phyloP scores from a whole-genome alignment of 2,888 invertebrate genomes.

The Drosophila birchii region DNA sequence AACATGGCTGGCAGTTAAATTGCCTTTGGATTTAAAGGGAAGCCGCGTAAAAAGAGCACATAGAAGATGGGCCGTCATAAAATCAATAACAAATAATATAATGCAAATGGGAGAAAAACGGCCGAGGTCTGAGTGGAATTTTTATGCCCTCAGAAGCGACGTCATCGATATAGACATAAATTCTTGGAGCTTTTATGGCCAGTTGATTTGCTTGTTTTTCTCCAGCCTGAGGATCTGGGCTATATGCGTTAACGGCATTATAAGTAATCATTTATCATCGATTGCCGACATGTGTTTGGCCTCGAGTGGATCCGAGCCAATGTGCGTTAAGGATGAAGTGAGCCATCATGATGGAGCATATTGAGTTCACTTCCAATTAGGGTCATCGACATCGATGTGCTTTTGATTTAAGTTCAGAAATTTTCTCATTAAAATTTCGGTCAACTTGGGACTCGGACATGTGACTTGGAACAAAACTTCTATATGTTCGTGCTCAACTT shows the following conservation, averaged over 20 bases:
- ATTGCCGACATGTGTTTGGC: conserved; percentile 66
- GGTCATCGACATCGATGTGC: conserved; percentile 20
- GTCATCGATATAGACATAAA: conserved; percentile 53
- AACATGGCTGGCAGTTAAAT: conserved; percentile 40
- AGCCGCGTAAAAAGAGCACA: neutral
- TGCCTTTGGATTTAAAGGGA: conserved; percentile 6
- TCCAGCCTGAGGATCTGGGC: conserved; percentile 46
- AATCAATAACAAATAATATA: conserved; percentile 70
- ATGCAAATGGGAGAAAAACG: conserved; percentile 58
- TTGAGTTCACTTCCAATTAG: conserved; percentile 28
- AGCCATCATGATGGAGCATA: conserved; percentile 45
- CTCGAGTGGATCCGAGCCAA: conserved; percentile 58
- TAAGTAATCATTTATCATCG: conserved; percentile 74
- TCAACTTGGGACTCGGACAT: neutral
- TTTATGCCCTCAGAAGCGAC: conserved; percentile 38
- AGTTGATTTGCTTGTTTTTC: conserved; percentile 47
- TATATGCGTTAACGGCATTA: conserved; percentile 55
- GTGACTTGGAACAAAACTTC: neutral
- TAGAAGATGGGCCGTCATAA: conserved; percentile 43
- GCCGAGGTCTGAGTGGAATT: conserved; percentile 56
- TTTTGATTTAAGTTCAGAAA: conserved; percentile 36
- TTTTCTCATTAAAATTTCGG: conserved; percentile 22
- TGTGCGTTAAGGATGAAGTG: conserved; percentile 57
- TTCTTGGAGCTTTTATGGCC: conserved; percentile 53
- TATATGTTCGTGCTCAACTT: conserved; percentile 16